Evolutionary conservation across 2,888 invertebrate species (phyloP).

Genomic region (Phaonia tiefii): DNA sequence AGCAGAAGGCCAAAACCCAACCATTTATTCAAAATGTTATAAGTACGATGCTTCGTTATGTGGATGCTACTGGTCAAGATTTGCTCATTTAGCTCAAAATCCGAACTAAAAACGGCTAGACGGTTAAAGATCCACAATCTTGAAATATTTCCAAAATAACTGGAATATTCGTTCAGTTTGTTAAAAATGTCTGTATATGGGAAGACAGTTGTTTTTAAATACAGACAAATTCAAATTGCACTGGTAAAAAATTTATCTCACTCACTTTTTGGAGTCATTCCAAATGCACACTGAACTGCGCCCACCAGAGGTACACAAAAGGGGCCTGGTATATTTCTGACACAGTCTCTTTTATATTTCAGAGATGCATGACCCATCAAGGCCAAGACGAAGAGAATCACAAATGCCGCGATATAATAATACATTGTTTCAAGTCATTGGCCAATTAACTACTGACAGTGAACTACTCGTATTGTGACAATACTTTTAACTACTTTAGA

Average conservation of each 20-base stretch:
- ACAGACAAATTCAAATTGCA: too few species aligned
- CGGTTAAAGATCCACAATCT: slow-evolving; percentile 78
- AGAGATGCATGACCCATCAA: slow-evolving; percentile 63
- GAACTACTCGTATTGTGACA: too few species aligned
- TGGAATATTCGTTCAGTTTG: neutral
- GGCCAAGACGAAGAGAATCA: slow-evolving; percentile 62
- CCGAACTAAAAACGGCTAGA: slow-evolving; percentile 78
- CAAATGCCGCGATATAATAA: slow-evolving; percentile 57
- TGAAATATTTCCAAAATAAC: neutral
- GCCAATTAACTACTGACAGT: too few species aligned
- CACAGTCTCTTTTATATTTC: slow-evolving; percentile 67
- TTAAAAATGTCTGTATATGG: slow-evolving; percentile 2
- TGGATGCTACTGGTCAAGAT: slow-evolving; percentile 73
- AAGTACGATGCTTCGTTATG: slow-evolving; percentile 74
- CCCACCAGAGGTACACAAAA: slow-evolving; percentile 71
- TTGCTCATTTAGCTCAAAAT: slow-evolving; percentile 81
- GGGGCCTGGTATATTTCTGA: slow-evolving; percentile 73
- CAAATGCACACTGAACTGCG: slow-evolving; percentile 68
- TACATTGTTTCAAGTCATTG: too few species aligned
- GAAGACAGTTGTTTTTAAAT: too few species aligned
- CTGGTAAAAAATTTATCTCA: slow-evolving; percentile 12
- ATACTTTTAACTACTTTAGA: too few species aligned
- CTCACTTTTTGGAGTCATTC: slow-evolving; percentile 70
- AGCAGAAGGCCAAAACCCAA: slow-evolving; percentile 76
- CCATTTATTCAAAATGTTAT: slow-evolving; percentile 74